A percentile compares a stretch with the other conserved stretches of the same genome.
Evolutionary conservation across 1,140 invertebrate genomes (phyloP).

Genomic region (Drosophila orena): DNA sequence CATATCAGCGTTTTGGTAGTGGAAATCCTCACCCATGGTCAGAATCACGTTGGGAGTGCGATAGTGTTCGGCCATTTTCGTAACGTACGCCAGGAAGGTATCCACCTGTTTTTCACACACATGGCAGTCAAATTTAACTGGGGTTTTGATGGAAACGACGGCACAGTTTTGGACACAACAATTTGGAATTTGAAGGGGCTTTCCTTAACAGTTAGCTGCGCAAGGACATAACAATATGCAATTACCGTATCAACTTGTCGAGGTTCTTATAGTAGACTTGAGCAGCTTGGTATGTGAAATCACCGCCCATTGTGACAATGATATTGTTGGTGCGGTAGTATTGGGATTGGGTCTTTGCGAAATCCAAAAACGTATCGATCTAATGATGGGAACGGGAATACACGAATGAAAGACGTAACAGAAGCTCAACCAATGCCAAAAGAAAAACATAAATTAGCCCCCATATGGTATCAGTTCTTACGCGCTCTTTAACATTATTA

Average conservation of each 20-base stretch:
- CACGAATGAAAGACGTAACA: conserved; percentile 43
- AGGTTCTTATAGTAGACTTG: conserved; percentile 94
- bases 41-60: conserved; percentile 91
- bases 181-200: conserved; percentile 49
- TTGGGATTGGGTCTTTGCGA: conserved; percentile 86
- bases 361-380: conserved; percentile 87
- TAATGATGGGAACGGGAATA: conserved; percentile 64
- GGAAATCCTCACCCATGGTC: conserved; percentile 97
- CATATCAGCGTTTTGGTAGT: conserved; percentile 93
- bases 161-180: conserved; percentile 18
- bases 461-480: conserved; percentile 74
- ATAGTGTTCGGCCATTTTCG: conserved; percentile 86
- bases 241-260: conserved; percentile 94
- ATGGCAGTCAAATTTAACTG: neutral
- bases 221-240: conserved; percentile 17
- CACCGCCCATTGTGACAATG: conserved; percentile 96
- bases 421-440: conserved; percentile 21
- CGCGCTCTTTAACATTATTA: conserved; percentile 90
- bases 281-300: conserved; percentile 96
- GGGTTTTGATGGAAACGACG: neutral
- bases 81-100: conserved; percentile 87
- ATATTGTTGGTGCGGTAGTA: conserved; percentile 91
- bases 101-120: conserved; percentile 85
- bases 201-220: conserved; percentile 49
- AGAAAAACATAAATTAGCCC: neutral